Base-by-base conservation (phyloP, 2,888 invertebrate genomes). In the Ormyrus pomaceus region DNA sequence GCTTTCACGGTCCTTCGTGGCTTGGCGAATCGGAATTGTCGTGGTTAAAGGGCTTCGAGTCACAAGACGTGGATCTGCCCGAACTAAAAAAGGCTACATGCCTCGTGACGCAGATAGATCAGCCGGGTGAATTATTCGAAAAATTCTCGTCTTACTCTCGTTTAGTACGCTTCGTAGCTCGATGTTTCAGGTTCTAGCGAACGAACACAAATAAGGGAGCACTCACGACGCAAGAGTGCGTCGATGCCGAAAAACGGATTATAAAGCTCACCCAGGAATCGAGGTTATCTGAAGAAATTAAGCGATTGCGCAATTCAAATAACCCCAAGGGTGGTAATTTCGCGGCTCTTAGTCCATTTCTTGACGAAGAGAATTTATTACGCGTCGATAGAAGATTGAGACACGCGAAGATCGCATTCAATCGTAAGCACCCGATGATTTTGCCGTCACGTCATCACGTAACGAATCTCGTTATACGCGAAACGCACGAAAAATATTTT, bases 351-450 rank as follows among this genome's bases (percentile, higher is more conserved):
- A 84, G 83, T 77, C 86, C 85, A 0, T 83, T 84, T 34, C 13
- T 84, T 2, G 84, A 84, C 45, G 50, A 78, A 53, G 4, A 77
- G 2, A 83, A 83, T 2, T 69, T 86, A 34, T 46, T 87, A 7
- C 81, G 86, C 6, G 86, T 87, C 6, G 86, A 86, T 6, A 86
- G 87, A 7, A 80, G 87, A 58, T 65, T 87, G 51, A 71, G 82
- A 66, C 73, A 84, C 5, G 82, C 86, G 3, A 56, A 82, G 7
- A 10, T 86, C 7, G 3, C 79, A 7, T 81, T 69, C 65, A 70
- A 82, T 10, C 70, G 82, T 46, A 81, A 83, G 72, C 84, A 86
- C 76, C 85, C 85, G 0, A 85, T 87, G 6, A 51, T 88, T 6
- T 53, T 88, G 9, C 85, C 87, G 5, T 77, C 73, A 46, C 68